Conservation (phyloP, 2,113 vertebrate genomes). For the Phrynosoma platyrhinos region DNA sequence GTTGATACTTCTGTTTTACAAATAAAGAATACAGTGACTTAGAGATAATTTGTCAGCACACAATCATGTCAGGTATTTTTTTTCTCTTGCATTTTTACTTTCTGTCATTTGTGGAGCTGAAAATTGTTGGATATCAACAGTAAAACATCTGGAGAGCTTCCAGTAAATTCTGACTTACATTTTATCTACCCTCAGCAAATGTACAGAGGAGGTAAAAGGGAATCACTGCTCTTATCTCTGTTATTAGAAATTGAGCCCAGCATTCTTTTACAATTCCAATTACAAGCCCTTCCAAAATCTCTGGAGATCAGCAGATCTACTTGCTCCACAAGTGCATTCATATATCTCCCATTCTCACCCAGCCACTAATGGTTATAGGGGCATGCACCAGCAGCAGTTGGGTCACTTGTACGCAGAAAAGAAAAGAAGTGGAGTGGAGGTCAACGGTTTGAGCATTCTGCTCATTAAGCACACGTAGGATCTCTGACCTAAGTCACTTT, state of each 20-base stretch:
- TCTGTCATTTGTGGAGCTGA: not conserved
- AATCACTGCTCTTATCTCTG: not conserved
- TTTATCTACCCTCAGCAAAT: too few relatives aligned
- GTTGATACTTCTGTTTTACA: not conserved
- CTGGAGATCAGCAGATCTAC: not conserved
- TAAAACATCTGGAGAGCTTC: not conserved
- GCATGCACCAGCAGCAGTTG: too few relatives aligned
- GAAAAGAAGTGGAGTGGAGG: too few relatives aligned
- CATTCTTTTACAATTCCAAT: not conserved
- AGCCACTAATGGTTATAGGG: too few relatives aligned
- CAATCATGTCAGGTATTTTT: not conserved
- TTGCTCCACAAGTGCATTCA: too few relatives aligned
- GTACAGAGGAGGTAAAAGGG: not conserved
- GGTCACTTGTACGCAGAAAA: too few relatives aligned
- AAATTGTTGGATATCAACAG: not conserved
- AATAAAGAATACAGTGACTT: not conserved
- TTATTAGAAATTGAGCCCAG: not conserved
- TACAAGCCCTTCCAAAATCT: not conserved
- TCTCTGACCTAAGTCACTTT: too few relatives aligned
- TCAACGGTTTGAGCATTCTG: too few relatives aligned
- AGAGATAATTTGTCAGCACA: not conserved
- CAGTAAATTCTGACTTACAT: not conserved
- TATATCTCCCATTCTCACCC: too few relatives aligned
- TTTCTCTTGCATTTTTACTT: not conserved
- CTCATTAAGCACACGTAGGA: too few relatives aligned